These are phyloP conservation scores for Latrodectus elegans DNA, from an alignment of 2,888 invertebrate genomes.

Conservation along the genomic window DNA sequence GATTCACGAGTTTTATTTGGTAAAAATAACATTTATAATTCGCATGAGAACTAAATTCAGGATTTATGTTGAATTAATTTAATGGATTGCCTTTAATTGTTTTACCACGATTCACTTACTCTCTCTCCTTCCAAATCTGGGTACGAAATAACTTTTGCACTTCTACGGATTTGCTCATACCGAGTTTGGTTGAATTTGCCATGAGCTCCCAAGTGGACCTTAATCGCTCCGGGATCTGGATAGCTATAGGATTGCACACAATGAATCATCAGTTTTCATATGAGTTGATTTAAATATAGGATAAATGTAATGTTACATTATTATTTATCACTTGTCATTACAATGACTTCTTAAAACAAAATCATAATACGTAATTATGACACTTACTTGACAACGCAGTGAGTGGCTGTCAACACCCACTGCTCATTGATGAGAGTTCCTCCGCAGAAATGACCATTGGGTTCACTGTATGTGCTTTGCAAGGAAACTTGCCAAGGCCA, in stretches of 20 bases:
- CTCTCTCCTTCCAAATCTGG: constrained; percentile 42
- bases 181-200: constrained; percentile 21
- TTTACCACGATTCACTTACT: constrained; percentile 7
- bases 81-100: too few relatives aligned
- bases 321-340: too few relatives aligned
- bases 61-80: too few relatives aligned
- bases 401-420: constrained; percentile 19
- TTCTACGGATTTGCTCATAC: constrained; percentile 22
- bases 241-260: not conserved
- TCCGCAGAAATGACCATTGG: constrained; percentile 43
- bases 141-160: constrained; percentile 38
- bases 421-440: constrained; percentile 33
- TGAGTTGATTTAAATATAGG: too few relatives aligned
- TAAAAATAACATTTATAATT: too few relatives aligned
- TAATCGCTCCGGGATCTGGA: not conserved
- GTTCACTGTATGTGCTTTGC: constrained; percentile 9
- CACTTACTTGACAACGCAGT: constrained; percentile 27
- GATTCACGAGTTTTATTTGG: too few relatives aligned
- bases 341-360: too few relatives aligned
- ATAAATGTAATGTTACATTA: too few relatives aligned
- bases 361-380: not conserved
- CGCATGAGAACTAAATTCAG: too few relatives aligned
- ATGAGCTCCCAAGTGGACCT: not conserved
- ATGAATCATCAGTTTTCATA: too few relatives aligned
- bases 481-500: constrained; percentile 51